A percentile compares a stretch with the other conserved stretches of the same genome.
These are phyloP conservation scores for Drosophila sechellia DNA, from an alignment of 1,140 invertebrate species.

Conservation along the genomic window DNA sequence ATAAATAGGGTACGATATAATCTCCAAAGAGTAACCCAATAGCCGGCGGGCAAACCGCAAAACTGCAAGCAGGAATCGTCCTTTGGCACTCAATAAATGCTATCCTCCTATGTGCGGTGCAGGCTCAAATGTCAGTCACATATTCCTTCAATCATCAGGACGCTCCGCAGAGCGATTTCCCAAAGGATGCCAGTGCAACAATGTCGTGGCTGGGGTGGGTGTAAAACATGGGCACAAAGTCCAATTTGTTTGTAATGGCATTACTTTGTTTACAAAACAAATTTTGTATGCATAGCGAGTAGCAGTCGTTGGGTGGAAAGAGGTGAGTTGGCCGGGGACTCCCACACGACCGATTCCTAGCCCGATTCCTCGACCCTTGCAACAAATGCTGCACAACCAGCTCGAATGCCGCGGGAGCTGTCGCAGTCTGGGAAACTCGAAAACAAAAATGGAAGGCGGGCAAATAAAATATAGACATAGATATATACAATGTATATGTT, in stretches of 20 bases:
- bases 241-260: conserved; percentile 83
- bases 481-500: conserved; percentile 34
- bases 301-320: conserved; percentile 36
- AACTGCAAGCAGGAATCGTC: conserved; percentile 7
- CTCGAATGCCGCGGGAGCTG: conserved; percentile 31
- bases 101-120: conserved; percentile 55
- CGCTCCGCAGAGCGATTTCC: conserved; percentile 60
- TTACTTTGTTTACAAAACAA: conserved; percentile 83
- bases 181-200: conserved; percentile 41
- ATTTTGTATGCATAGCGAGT: conserved; percentile 83
- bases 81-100: conserved; percentile 75
- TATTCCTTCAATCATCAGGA: conserved; percentile 51
- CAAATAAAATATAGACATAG: conserved; percentile 49
- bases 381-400: conserved; percentile 41
- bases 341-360: neutral
- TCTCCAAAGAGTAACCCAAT: conserved; percentile 45
- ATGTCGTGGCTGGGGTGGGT: conserved; percentile 22
- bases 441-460: conserved; percentile 31
- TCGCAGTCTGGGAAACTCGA: neutral
- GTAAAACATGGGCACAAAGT: conserved; percentile 74
- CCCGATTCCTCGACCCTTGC: conserved; percentile 23
- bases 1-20: conserved; percentile 45
- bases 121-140: conserved; percentile 70
- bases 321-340: conserved; percentile 20
- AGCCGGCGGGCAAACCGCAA: conserved; percentile 37